A percentile compares a stretch with the other conserved stretches of the same genome.
phyloP scores from a whole-genome alignment of 92 coral and sea anemone species.

The Bergia sp. region DNA sequence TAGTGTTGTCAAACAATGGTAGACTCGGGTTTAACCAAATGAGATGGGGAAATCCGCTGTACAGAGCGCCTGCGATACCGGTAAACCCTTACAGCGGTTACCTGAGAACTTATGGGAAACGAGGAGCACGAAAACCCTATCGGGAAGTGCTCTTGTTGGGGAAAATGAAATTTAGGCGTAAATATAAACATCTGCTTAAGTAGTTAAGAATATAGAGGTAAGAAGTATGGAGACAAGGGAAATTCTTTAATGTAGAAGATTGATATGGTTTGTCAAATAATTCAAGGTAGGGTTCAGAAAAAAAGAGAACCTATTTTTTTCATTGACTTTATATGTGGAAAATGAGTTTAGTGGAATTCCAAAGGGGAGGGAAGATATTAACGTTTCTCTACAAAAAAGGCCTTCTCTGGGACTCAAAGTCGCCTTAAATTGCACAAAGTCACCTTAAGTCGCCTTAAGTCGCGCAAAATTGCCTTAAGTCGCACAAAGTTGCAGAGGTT shows the following conservation, averaged over 20 bases:
- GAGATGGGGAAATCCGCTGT: slow-evolving; percentile 44
- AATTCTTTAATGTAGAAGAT: neutral
- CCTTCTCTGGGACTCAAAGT: too few species aligned
- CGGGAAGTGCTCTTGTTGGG: neutral
- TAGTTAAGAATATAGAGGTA: neutral
- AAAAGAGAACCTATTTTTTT: neutral
- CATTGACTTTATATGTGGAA: neutral
- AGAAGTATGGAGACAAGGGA: neutral
- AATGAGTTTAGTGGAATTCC: neutral
- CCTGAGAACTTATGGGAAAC: slow-evolving; percentile 78
- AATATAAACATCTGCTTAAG: slow-evolving; percentile 1
- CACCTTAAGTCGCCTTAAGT: too few species aligned
- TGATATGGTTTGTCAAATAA: neutral
- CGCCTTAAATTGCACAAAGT: too few species aligned
- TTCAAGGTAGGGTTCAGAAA: neutral
- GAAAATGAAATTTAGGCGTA: slow-evolving; percentile 7
- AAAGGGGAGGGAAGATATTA: neutral
- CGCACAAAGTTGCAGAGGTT: too few species aligned
- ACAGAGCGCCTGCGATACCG: slow-evolving; percentile 42
- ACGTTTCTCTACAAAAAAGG: neutral
- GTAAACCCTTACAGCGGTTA: slow-evolving; percentile 53
- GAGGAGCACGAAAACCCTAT: slow-evolving; percentile 50
- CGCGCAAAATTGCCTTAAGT: too few species aligned
- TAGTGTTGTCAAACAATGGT: slow-evolving; percentile 43
- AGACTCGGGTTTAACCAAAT: slow-evolving; percentile 35